Conservation (phyloP, 2,797 vertebrate species). For the Cossypha polioptera region DNA sequence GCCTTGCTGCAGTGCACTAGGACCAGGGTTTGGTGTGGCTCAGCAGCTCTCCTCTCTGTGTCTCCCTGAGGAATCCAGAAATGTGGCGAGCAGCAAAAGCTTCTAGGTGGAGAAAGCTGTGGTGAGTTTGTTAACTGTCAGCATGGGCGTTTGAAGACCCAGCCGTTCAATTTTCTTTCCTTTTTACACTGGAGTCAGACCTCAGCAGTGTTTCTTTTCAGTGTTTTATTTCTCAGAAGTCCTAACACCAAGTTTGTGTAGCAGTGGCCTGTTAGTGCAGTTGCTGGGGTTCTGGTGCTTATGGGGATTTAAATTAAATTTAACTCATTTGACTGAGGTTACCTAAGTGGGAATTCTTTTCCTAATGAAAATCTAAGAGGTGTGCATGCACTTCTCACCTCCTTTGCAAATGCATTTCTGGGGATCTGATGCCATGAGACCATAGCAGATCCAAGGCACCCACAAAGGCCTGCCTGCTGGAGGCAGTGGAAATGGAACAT, state of each 20-base stretch:
- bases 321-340: neutral
- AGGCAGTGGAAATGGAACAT: fast-evolving
- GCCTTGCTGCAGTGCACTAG: neutral
- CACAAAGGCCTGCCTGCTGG: neutral
- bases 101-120: neutral
- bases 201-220: neutral
- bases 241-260: neutral
- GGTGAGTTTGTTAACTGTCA: neutral
- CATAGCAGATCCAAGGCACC: neutral
- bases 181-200: neutral
- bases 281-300: neutral
- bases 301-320: neutral
- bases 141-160: neutral
- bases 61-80: neutral
- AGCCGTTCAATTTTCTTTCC: neutral
- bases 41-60: fast-evolving
- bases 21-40: neutral
- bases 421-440: neutral
- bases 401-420: neutral
- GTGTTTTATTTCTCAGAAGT: neutral
- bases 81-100: neutral
- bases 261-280: neutral
- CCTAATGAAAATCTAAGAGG: neutral
- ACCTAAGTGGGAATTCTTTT: neutral
- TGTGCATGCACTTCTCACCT: neutral